Evolutionary conservation across 2,797 vertebrate species (phyloP).

Genomic region (Falco naumanni): DNA sequence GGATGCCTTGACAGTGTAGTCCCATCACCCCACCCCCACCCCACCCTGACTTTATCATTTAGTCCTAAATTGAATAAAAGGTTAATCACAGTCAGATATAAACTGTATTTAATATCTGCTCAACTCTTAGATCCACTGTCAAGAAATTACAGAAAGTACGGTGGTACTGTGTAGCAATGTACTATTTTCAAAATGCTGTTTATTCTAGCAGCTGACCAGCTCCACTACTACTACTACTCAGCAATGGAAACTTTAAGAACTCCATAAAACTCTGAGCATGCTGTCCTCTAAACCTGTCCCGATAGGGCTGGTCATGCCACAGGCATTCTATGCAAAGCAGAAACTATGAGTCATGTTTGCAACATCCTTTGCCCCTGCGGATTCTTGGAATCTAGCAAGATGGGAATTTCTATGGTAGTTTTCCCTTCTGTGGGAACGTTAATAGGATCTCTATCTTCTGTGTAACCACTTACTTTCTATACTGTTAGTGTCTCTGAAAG

Average conservation of each 20-base stretch:
- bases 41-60: neutral
- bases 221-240: neutral
- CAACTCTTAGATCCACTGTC: neutral
- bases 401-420: neutral
- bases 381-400: constrained; percentile 28
- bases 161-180: neutral
- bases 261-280: neutral
- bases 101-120: neutral
- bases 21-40: no score
- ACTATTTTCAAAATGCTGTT: neutral
- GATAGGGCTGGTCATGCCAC: constrained; percentile 21
- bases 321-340: constrained; percentile 24
- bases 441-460: neutral
- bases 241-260: constrained; percentile 23
- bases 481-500: neutral
- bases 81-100: neutral
- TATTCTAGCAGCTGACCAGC: neutral
- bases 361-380: constrained; percentile 13
- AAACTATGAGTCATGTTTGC: constrained; percentile 57
- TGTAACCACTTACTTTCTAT: neutral
- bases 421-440: constrained; percentile 19
- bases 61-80: neutral
- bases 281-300: neutral
- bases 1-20: neutral
- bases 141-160: neutral